phyloP scores from a whole-genome alignment of 1,140 invertebrate genomes.

The Solen grandis region DNA sequence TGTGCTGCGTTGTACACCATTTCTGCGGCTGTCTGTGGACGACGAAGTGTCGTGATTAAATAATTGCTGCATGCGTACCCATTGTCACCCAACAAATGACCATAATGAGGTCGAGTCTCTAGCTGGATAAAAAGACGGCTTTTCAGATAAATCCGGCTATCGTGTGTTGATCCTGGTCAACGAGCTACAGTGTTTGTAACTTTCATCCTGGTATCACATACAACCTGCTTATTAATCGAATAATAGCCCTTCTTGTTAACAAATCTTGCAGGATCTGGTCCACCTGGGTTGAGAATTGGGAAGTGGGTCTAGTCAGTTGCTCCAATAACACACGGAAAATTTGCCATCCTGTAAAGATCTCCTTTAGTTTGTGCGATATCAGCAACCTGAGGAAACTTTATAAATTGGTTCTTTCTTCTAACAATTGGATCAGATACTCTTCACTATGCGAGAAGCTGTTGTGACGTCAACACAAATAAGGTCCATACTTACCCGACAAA shows the following conservation, averaged over 20 bases:
- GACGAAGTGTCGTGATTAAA: neutral
- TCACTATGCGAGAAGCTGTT: neutral
- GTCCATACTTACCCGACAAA: slow-evolving; percentile 8
- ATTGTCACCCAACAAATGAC: slow-evolving; percentile 10
- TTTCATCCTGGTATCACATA: neutral
- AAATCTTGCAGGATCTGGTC: no score
- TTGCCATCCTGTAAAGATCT: neutral
- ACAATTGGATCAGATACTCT: neutral
- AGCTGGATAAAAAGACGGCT: neutral
- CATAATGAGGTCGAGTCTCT: neutral
- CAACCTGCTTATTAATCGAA: slow-evolving; percentile 36
- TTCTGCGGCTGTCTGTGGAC: neutral
- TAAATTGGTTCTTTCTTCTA: neutral
- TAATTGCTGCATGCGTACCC: slow-evolving; percentile 1
- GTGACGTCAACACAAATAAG: neutral
- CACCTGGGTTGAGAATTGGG: neutral
- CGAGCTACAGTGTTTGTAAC: slow-evolving; percentile 38
- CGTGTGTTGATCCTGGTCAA: slow-evolving; percentile 41
- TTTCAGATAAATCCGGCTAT: no score
- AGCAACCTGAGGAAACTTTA: neutral
- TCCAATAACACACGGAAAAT: slow-evolving; percentile 1
- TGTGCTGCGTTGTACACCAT: no score
- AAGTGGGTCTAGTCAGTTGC: neutral
- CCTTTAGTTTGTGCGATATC: neutral
- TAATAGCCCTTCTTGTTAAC: slow-evolving; percentile 42